Percentiles rank a stretch among this genome's conserved stretches.
phyloP scores from a whole-genome alignment of 1,140 invertebrate genomes.

The Adelges cooleyi region DNA sequence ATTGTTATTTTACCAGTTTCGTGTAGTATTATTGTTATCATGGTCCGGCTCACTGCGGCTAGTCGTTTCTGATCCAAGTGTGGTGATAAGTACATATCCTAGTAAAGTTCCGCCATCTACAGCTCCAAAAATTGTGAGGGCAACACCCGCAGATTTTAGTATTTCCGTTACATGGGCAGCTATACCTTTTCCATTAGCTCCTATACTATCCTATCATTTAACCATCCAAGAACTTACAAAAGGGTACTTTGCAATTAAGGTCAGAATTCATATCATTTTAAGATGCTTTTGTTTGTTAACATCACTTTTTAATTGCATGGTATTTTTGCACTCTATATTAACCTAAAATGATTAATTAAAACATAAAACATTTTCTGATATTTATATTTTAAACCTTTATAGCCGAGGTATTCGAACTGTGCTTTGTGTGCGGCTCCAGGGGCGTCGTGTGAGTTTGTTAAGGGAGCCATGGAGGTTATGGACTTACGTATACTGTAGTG shows the following conservation, averaged over 20 bases:
- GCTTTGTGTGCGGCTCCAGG: no score
- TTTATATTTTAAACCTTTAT: no score
- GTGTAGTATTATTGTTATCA: slow-evolving; percentile 48
- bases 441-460: no score
- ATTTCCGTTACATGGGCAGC: slow-evolving; percentile 77
- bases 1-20: slow-evolving; percentile 54
- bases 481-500: no score
- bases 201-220: slow-evolving; percentile 70
- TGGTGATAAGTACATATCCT: slow-evolving; percentile 65
- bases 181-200: slow-evolving; percentile 74
- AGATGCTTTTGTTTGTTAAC: neutral
- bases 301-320: slow-evolving; percentile 1
- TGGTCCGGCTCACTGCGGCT: slow-evolving; percentile 49
- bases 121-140: slow-evolving; percentile 56
- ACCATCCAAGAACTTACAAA: slow-evolving; percentile 47
- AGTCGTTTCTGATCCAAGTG: slow-evolving; percentile 64
- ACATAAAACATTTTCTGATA: no score
- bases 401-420: no score
- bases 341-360: no score
- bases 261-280: slow-evolving; percentile 33
- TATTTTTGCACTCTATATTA: neutral
- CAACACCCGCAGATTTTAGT: slow-evolving; percentile 67
- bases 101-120: slow-evolving; percentile 56
- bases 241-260: slow-evolving; percentile 53
- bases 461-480: no score